Evolutionary conservation across 2,797 vertebrate genomes (phyloP), one percentile per base, ranked within the genome.

Genomic region (Hozukius guyotensis): DNA sequence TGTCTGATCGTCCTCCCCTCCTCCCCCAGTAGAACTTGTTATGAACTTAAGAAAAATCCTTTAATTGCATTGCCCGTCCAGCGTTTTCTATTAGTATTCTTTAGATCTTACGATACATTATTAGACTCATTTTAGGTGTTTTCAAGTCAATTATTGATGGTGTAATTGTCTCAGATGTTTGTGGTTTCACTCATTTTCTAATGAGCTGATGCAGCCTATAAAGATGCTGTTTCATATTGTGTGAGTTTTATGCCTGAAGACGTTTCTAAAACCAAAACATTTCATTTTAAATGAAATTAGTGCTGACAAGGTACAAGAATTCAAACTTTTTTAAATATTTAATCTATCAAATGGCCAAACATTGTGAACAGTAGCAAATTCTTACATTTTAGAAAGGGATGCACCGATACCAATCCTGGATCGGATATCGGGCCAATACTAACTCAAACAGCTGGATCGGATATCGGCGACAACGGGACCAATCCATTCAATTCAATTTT

Each of bases 131-230:
- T 32, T 14, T 20, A 65, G 16, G 1, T 25, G 32, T 70, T 63
- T 56, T 18, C 6, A 34, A 61, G 46, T 57, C 18, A 36, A 22
- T 53, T 24, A 31, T 46, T 56, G 27, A 57, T 64, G 49, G 10
- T 8, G 32, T 32, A 38, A 49, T 49, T 32, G 27, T 62, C 8
- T 70, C 31, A 69, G 32, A 34, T 59, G 18, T 72, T 66, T 59
- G 36, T 59, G 34, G 57, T 22, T 25, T 38, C 8, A 59, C 59
- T 31, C 9, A 20, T 32, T 38, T 61, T 66, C 16, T 66, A 16
- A 49, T 53, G 13, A 32, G 4, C 38, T 52, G 16, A 4, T 36
- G 27, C 11, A 49, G 24, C 32, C 2, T 52, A 13, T 34, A n/a
- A 27, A 46, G 7, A 18, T 56, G 32, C 25, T 6, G 57, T 68